phyloP scores from a whole-genome alignment of 2,797 vertebrate species.

The Mergus octosetaceus region DNA sequence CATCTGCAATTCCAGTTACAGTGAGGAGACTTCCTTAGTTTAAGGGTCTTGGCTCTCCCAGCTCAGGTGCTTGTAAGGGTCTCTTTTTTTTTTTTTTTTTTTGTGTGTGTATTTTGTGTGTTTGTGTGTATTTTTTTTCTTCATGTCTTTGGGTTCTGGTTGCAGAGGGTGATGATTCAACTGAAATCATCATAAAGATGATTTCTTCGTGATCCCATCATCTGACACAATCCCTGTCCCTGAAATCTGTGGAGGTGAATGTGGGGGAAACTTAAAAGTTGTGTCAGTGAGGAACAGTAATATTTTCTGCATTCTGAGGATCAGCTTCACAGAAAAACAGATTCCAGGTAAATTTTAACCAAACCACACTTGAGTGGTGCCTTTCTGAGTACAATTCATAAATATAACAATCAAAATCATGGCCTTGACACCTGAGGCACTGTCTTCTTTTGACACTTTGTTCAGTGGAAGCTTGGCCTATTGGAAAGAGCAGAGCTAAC shows the following conservation, averaged over 20 bases:
- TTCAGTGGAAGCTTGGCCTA: slow-evolving; percentile 8
- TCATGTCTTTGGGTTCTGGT: neutral
- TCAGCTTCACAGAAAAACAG: neutral
- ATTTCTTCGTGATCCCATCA: too few relatives aligned
- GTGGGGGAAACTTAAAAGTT: neutral
- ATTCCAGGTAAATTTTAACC: neutral
- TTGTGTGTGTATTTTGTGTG: too few relatives aligned
- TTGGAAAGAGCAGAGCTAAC: neutral
- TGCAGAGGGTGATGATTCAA: neutral
- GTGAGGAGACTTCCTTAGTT: neutral
- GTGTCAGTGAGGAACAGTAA: neutral
- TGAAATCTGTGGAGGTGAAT: neutral
- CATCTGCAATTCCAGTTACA: neutral
- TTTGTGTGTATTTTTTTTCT: too few relatives aligned
- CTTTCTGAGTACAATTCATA: neutral
- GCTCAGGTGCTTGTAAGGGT: rapidly evolving
- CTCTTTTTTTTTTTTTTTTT: too few relatives aligned
- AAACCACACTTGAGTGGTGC: neutral
- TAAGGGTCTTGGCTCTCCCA: neutral
- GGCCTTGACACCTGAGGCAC: neutral
- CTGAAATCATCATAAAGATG: neutral
- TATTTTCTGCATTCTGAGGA: neutral
- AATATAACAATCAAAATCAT: neutral
- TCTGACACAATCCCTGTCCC: neutral
- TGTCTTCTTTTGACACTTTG: slow-evolving; percentile 16